Evolutionary conservation across 2,113 vertebrate genomes (phyloP).

Genomic region (Scytalopus superciliaris): DNA sequence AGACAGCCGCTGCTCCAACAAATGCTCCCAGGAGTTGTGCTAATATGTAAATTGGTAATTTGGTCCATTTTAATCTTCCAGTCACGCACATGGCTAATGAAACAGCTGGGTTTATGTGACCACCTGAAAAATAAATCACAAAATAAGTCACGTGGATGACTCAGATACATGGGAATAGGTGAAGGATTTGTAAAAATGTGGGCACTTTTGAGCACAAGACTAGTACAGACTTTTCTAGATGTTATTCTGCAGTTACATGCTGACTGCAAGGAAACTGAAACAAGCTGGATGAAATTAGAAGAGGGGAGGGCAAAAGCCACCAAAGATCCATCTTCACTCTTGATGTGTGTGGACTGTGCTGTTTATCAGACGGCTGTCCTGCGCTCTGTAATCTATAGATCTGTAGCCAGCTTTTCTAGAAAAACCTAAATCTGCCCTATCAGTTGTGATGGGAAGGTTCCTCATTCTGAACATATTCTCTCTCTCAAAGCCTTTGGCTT

Average conservation of each 20-base stretch:
- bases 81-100: conserved; percentile 92
- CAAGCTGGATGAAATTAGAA: background rate
- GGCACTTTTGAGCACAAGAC: background rate
- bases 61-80: conserved; percentile 86
- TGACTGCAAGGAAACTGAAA: background rate
- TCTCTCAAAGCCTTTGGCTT: background rate
- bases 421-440: background rate
- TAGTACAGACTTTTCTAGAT: background rate
- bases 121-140: conserved; percentile 78
- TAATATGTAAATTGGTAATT: conserved; percentile 88
- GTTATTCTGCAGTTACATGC: background rate
- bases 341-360: background rate
- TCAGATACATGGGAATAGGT: background rate
- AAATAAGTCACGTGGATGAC: background rate
- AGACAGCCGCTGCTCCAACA: conserved; percentile 84
- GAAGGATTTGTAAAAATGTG: background rate
- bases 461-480: background rate
- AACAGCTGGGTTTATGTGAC: conserved; percentile 94
- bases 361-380: background rate
- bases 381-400: background rate
- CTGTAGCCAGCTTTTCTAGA: background rate
- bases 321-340: background rate
- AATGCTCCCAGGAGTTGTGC: conserved; percentile 93
- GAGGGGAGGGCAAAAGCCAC: background rate
- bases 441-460: background rate